These are phyloP conservation scores for Lasiurus cinereus DNA, from an alignment of 2,113 vertebrate genomes.

Conservation along the genomic window DNA sequence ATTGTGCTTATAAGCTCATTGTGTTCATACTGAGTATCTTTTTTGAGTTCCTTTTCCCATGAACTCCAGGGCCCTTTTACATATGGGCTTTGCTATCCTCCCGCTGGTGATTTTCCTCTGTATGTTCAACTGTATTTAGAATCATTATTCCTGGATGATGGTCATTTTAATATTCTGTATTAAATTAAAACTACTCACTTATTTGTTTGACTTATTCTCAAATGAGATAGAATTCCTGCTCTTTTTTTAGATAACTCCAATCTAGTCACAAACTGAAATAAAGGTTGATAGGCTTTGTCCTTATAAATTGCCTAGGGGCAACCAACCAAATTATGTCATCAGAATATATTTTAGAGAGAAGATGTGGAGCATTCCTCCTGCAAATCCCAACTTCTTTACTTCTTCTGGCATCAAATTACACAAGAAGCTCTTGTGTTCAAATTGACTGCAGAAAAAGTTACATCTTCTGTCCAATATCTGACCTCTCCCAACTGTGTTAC, in stretches of 20 bases:
- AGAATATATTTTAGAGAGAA: not conserved
- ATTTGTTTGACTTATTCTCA: not conserved
- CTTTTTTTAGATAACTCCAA: not conserved
- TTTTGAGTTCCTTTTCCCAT: not conserved
- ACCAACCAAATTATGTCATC: not conserved
- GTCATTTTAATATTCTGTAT: not conserved
- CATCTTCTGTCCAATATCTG: not conserved
- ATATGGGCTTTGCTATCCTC: not conserved
- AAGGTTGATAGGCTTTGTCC: not conserved
- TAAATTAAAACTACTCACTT: not conserved
- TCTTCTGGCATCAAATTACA: not conserved
- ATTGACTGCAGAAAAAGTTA: not conserved
- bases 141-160: not conserved
- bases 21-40: not conserved
- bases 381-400: not conserved
- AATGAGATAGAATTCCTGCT: not conserved
- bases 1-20: too few species aligned
- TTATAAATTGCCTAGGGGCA: not conserved
- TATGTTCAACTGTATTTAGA: not conserved
- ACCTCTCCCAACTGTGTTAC: not conserved
- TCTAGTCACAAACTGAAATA: not conserved
- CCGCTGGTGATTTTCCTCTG: not conserved
- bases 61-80: not conserved
- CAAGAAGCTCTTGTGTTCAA: not conserved
- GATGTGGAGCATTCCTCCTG: not conserved